These are phyloP conservation scores for Lepisosteus osseus DNA, from an alignment of 2,113 vertebrate species.

Conservation along the genomic window DNA sequence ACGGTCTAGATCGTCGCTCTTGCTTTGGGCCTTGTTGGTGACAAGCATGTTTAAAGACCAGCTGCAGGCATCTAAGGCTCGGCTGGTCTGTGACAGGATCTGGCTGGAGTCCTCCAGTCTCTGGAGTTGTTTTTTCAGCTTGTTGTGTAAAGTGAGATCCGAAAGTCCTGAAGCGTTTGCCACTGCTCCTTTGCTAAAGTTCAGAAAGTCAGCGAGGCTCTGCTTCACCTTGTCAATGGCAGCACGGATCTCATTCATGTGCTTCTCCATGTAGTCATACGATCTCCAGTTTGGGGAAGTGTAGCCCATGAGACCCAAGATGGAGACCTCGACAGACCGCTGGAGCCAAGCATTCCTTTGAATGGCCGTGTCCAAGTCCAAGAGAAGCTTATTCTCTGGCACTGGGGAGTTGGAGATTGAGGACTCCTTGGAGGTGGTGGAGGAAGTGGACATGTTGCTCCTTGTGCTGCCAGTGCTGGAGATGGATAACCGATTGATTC, in stretches of 20 bases:
- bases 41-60: conserved; percentile 80
- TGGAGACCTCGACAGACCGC: conserved; percentile 70
- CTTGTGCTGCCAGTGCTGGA: conserved; percentile 90
- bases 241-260: conserved; percentile 75
- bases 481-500: conserved; percentile 88
- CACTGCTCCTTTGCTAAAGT: conserved; percentile 73
- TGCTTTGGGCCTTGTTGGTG: conserved; percentile 71
- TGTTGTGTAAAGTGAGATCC: conserved; percentile 74
- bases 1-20: conserved; percentile 85
- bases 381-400: conserved; percentile 61
- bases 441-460: conserved; percentile 95
- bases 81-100: conserved; percentile 85
- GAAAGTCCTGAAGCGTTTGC: conserved; percentile 76
- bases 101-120: conserved; percentile 89
- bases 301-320: conserved; percentile 66
- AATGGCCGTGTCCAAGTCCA: conserved; percentile 81
- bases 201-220: conserved; percentile 72
- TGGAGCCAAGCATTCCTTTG: conserved; percentile 77
- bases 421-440: conserved; percentile 80
- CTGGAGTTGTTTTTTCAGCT: conserved; percentile 82
- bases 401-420: conserved; percentile 65
- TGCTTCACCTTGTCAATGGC: conserved; percentile 77
- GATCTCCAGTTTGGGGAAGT: conserved; percentile 81
- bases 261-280: conserved; percentile 77
- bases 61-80: conserved; percentile 70